Evolutionary conservation across 2,888 invertebrate genomes (phyloP).

Genomic region (Drosophila demipolita): DNA sequence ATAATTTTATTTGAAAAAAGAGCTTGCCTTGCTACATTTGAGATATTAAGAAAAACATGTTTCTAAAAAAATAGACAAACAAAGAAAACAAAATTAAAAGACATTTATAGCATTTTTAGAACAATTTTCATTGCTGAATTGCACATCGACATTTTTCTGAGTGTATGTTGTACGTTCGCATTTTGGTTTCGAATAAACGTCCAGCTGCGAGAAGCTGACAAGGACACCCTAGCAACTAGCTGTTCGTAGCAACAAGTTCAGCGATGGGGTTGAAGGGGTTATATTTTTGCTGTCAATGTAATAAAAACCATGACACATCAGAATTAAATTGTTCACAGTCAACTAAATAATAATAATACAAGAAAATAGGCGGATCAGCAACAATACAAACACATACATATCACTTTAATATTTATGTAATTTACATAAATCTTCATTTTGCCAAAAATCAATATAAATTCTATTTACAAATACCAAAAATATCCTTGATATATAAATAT

Average conservation of each 20-base stretch:
- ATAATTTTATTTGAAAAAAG: too few relatives aligned
- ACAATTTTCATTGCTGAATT: background rate
- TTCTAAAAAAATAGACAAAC: too few relatives aligned
- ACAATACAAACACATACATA: background rate
- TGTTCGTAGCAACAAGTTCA: conserved; percentile 9
- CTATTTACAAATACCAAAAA: background rate
- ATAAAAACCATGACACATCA: background rate
- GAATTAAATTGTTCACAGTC: background rate
- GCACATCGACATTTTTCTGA: background rate
- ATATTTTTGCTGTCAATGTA: background rate
- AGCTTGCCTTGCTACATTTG: too few relatives aligned
- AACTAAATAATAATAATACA: conserved; percentile 6
- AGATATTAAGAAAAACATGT: too few relatives aligned
- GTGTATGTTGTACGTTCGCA: conserved; percentile 23
- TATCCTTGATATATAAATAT: background rate
- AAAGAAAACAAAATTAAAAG: too few relatives aligned
- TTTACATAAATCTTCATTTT: conserved; percentile 1
- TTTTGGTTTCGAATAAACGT: conserved; percentile 41
- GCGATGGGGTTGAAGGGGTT: background rate
- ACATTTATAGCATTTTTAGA: too few relatives aligned
- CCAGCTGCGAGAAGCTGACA: conserved; percentile 1
- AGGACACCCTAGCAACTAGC: background rate
- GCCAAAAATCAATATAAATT: background rate
- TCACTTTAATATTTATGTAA: background rate
- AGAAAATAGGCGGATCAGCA: background rate